Conservation (phyloP, 2,888 invertebrate genomes). For the Drosophila kokeensis region DNA sequence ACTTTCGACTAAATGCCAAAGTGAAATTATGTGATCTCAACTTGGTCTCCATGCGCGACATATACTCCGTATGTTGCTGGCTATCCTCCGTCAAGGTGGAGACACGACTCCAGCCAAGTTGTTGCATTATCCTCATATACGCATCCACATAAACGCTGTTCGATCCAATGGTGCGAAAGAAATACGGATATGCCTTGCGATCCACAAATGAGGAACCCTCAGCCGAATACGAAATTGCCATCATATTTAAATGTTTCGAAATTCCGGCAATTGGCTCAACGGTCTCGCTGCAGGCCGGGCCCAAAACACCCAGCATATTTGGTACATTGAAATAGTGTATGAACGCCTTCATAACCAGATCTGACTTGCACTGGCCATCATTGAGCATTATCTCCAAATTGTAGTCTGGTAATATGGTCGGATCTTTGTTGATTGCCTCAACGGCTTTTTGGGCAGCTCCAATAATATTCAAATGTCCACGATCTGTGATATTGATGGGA, state of each 20-base stretch:
- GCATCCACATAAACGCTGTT: constrained; percentile 88
- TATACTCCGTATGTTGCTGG: constrained; percentile 91
- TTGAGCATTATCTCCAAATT: constrained; percentile 86
- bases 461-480: constrained; percentile 86
- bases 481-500: constrained; percentile 87
- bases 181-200: constrained; percentile 90
- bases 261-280: constrained; percentile 92
- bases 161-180: constrained; percentile 92
- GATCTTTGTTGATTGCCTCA: constrained; percentile 87
- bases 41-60: constrained; percentile 89
- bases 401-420: constrained; percentile 87
- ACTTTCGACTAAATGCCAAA: constrained; percentile 89
- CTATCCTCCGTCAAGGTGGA: constrained; percentile 92
- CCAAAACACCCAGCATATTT: constrained; percentile 89
- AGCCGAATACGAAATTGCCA: constrained; percentile 92
- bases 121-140: constrained; percentile 87
- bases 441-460: constrained; percentile 88
- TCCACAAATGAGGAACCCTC: constrained; percentile 91
- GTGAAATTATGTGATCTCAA: constrained; percentile 88
- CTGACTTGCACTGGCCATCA: constrained; percentile 90
- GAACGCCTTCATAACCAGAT: constrained; percentile 90
- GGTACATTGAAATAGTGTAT: constrained; percentile 88
- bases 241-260: constrained; percentile 89
- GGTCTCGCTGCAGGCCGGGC: constrained; percentile 93
- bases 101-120: constrained; percentile 89